These are phyloP conservation scores for Sigmodon hispidus DNA, from an alignment of 2,113 vertebrate species.

Conservation along the genomic window DNA sequence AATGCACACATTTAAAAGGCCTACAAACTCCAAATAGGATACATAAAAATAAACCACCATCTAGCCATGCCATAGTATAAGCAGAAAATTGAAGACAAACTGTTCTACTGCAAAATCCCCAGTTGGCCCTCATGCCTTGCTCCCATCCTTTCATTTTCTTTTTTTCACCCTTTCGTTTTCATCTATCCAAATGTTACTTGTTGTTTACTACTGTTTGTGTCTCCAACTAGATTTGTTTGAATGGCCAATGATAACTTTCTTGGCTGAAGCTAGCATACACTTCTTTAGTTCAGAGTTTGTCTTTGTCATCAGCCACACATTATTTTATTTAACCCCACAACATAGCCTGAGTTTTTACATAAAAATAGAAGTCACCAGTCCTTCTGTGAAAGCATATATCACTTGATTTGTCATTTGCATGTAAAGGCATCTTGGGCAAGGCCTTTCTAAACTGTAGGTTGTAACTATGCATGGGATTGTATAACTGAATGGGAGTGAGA, in stretches of 20 bases:
- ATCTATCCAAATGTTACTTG: neutral
- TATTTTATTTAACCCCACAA: conserved; percentile 4
- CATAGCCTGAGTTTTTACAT: neutral
- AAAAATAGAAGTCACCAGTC: neutral
- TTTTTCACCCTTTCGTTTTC: neutral
- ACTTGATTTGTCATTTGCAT: neutral
- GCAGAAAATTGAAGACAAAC: neutral
- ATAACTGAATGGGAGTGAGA: neutral
- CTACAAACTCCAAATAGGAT: neutral
- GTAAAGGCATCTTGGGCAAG: neutral
- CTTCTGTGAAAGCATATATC: neutral
- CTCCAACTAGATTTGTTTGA: neutral
- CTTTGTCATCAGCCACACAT: neutral
- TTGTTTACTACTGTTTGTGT: neutral
- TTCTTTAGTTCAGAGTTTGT: neutral
- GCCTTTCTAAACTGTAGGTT: neutral
- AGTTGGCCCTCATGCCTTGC: neutral
- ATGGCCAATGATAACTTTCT: neutral
- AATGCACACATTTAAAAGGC: neutral
- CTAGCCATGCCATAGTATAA: too few species aligned
- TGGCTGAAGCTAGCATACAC: neutral
- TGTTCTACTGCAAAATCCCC: neutral
- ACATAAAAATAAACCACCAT: neutral
- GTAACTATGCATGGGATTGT: neutral
- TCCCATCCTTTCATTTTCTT: neutral